Conservation (phyloP, 2,888 invertebrate species). For the Listrodromus nycthemerus region DNA sequence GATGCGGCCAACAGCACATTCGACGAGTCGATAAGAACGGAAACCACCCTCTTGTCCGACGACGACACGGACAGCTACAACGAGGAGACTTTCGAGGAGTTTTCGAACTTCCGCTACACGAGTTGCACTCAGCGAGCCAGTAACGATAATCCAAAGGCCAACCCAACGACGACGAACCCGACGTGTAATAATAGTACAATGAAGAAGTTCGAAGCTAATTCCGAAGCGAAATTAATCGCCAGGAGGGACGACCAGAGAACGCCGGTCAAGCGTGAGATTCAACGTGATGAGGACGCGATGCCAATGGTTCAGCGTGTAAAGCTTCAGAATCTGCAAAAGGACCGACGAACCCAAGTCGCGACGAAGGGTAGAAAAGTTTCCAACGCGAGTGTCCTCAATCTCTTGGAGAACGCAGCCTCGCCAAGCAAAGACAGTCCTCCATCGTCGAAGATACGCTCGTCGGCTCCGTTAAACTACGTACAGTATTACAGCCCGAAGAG, state of each 20-base stretch:
- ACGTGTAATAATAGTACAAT: neutral
- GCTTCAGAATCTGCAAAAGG: constrained; percentile 62
- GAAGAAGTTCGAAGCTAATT: constrained; percentile 20
- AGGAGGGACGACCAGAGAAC: constrained; percentile 26
- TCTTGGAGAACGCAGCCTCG: constrained; percentile 80
- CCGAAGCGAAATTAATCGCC: constrained; percentile 16
- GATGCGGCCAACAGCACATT: constrained; percentile 48
- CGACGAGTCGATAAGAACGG: constrained; percentile 69
- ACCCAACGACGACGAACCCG: constrained; percentile 18
- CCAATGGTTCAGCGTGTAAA: constrained; percentile 56
- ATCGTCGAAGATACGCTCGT: constrained; percentile 71
- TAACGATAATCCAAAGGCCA: neutral
- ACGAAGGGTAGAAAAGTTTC: constrained; percentile 51
- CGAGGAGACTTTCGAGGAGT: constrained; percentile 73
- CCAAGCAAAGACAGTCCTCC: constrained; percentile 82
- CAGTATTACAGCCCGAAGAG: constrained; percentile 79
- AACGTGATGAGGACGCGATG: constrained; percentile 39
- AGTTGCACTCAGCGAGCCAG: neutral
- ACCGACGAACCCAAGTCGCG: constrained; percentile 17
- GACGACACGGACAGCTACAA: constrained; percentile 77
- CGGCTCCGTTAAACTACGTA: constrained; percentile 47
- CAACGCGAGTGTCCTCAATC: constrained; percentile 69
- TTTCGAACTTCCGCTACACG: constrained; percentile 58
- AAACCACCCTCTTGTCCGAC: constrained; percentile 72
- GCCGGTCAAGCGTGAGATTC: constrained; percentile 37